Evolutionary conservation across 2,113 vertebrate species (phyloP), one percentile per base, ranked within the genome.

Genomic region (Rhinogobius similis): DNA sequence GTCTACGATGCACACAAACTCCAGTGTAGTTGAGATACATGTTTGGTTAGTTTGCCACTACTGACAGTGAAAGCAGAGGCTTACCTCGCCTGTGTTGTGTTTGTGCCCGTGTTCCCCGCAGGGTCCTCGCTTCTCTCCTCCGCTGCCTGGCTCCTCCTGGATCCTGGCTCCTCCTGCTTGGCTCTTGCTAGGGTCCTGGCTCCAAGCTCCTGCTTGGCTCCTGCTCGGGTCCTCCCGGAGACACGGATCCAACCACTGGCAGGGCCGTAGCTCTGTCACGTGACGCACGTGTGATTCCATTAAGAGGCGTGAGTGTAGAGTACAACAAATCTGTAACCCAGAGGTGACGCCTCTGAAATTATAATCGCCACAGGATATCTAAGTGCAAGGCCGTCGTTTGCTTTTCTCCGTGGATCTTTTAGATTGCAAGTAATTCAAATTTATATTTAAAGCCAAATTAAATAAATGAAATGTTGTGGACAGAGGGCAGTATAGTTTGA

Each of bases 201-300:
- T 29, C 29, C 29, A 3, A 5, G 29, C 29, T 29, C 29, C 29
- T 29, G 29, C 29, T 29, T 52, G 50, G 50, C 56, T 59, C 13
- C 56, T 59, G 56, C 56, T 59, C 12, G 24, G 56, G 50, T 58
- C 55, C 55, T 61, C 27, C 20, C 29, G 29, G 58, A 61, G 27
- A 61, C 58, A 36, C 58, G 27, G 29, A n/a, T 11, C 29, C 4
- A 18, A 38, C 58, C 29, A 61, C 18, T 61, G 58, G 20, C 58
- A 84, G 91, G 92, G 92, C 92, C 93, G 79, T 92, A 87, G 82
- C 83, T 24, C 79, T 5, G 67, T 88, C 93, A 94, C 92, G 91
- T 94, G 93, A 94, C 62, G 3, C 43, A 32, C 92, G 94, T 91
- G 90, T 93, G 93, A 29, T 29, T 72, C 65, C 62, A 69, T 77